These are phyloP conservation scores for Stramonita haemastoma DNA, from an alignment of 2,888 invertebrate genomes.

Conservation along the genomic window DNA sequence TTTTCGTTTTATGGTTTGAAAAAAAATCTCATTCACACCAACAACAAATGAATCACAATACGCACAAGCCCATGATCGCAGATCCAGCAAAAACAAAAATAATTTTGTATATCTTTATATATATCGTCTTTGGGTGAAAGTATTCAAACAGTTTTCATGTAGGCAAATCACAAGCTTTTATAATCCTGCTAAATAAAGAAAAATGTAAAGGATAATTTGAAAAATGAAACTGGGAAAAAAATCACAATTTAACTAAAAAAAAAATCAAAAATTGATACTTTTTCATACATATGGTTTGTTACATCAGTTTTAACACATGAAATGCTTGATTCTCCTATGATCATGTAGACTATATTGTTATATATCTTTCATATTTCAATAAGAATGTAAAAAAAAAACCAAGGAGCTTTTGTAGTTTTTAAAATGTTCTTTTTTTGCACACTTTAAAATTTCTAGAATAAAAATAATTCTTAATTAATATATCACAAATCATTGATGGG, in stretches of 20 bases:
- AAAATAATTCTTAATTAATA: no score
- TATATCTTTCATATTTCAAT: no score
- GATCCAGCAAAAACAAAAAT: conserved; percentile 19
- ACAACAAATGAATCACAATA: conserved; percentile 22
- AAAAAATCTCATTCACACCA: background rate
- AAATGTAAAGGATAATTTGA: background rate
- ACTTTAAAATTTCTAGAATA: no score
- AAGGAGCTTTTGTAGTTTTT: no score
- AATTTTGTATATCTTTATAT: conserved; percentile 5
- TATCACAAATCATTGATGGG: no score
- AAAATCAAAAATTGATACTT: no score
- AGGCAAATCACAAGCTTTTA: background rate
- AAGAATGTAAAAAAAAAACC: no score
- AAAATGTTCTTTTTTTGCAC: no score
- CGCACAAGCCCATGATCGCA: conserved; percentile 11
- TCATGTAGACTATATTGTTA: no score
- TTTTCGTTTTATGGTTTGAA: background rate
- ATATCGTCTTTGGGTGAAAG: background rate
- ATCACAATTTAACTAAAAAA: background rate
- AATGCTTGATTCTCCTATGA: no score
- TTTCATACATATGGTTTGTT: background rate
- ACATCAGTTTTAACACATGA: background rate
- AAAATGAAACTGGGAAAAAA: background rate
- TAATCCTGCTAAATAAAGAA: background rate
- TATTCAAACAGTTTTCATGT: background rate